These are phyloP conservation scores for Myzus persicae DNA, from an alignment of 1,140 invertebrate species.

Conservation along the genomic window DNA sequence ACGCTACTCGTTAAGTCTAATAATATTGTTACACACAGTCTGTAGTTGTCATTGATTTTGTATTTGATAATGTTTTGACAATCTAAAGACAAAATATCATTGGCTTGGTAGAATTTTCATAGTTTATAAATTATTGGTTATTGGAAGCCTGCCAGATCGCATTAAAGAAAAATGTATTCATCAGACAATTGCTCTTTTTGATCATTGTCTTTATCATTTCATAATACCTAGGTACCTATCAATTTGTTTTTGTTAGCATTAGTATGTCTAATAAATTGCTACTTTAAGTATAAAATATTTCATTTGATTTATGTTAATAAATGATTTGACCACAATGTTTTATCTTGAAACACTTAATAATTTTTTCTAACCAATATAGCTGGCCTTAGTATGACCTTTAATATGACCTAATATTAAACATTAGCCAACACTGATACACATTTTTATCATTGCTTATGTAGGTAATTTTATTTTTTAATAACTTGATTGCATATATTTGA, in stretches of 20 bases:
- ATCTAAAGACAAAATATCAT: not conserved
- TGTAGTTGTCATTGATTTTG: not conserved
- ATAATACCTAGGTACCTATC: not conserved
- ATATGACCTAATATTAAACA: slow-evolving; percentile 23
- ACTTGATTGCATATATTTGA: not conserved
- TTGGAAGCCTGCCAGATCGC: not conserved
- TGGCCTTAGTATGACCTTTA: slow-evolving; percentile 19
- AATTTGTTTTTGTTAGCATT: not conserved
- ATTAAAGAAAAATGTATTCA: not conserved
- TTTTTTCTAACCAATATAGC: not conserved
- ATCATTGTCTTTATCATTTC: not conserved
- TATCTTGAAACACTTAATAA: not conserved
- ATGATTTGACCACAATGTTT: not conserved
- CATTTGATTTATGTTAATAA: not conserved
- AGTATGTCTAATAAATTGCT: not conserved
- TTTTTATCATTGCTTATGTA: not conserved
- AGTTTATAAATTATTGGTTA: not conserved
- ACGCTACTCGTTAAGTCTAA: not conserved
- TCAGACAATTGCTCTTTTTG: not conserved
- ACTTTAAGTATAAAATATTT: not conserved
- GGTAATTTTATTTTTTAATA: not conserved
- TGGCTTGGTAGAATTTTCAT: not conserved
- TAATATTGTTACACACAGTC: not conserved
- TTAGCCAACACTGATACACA: not conserved
- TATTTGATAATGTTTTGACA: not conserved